These are phyloP conservation scores for Oscheius myriophilus DNA, from an alignment of 2,888 invertebrate species.

Conservation along the genomic window DNA sequence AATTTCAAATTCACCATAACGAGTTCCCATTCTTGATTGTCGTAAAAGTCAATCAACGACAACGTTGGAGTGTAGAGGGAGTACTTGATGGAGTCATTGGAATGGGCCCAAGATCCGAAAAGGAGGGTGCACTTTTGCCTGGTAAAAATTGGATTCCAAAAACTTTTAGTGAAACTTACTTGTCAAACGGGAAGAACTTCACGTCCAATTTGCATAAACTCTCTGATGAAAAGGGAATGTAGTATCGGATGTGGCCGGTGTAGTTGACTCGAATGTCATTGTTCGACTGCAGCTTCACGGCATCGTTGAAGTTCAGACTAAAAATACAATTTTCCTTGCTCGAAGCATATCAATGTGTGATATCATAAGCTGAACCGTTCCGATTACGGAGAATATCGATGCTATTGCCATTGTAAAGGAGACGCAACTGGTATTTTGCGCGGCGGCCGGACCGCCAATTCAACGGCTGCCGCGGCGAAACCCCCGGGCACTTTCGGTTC, in stretches of 20 bases:
- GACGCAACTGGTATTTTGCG: constrained; percentile 21
- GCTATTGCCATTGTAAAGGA: constrained; percentile 25
- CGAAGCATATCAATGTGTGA: no score
- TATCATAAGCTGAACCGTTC: background rate
- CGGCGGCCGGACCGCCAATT: no score
- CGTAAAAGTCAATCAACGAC: constrained; percentile 69
- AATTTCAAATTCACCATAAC: constrained; percentile 49
- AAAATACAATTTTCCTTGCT: constrained; percentile 33
- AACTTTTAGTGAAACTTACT: constrained; percentile 46
- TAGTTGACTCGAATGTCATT: constrained; percentile 69
- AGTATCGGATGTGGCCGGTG: constrained; percentile 69
- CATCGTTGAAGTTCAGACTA: constrained; percentile 67
- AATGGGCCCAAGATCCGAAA: constrained; percentile 70
- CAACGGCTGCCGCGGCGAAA: no score
- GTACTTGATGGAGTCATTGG: constrained; percentile 69
- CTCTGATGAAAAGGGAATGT: constrained; percentile 67
- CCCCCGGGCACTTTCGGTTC: no score
- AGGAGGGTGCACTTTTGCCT: constrained; percentile 65
- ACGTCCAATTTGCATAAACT: constrained; percentile 68
- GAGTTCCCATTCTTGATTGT: constrained; percentile 70
- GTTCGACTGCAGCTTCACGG: constrained; percentile 66
- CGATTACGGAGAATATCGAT: constrained; percentile 7
- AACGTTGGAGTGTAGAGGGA: constrained; percentile 64
- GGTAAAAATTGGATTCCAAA: background rate
- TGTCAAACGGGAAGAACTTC: constrained; percentile 70